Percentiles rank a stretch among this genome's conserved stretches.
These are phyloP conservation scores for Sternotherus odoratus DNA, from an alignment of 2,797 vertebrate species.

Conservation along the genomic window DNA sequence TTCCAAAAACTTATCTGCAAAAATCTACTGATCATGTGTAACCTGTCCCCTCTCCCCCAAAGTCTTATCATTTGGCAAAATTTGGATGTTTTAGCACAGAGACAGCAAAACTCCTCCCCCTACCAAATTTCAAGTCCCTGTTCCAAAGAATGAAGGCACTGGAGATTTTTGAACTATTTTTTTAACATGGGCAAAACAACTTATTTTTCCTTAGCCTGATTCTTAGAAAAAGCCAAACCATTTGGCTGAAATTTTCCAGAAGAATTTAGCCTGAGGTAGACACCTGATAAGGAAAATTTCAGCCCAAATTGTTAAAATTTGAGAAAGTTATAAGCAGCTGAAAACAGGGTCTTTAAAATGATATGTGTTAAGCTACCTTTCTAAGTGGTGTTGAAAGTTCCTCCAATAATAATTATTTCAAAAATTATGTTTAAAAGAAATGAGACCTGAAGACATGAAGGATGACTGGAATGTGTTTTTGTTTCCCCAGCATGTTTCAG, in stretches of 20 bases:
- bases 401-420: neutral
- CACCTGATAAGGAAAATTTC: neutral
- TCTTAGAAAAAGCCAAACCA: neutral
- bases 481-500: slow-evolving; percentile 88
- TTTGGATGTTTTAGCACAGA: neutral
- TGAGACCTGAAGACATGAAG: neutral
- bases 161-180: neutral
- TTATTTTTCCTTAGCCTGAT: neutral
- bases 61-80: neutral
- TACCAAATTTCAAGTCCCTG: neutral
- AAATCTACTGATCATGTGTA: neutral
- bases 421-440: neutral
- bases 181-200: neutral
- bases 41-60: too few relatives aligned
- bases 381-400: neutral
- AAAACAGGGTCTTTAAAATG: neutral
- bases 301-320: neutral
- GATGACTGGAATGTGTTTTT: neutral
- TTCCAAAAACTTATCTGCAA: neutral
- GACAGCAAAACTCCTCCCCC: neutral
- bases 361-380: neutral
- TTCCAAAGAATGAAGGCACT: neutral
- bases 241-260: neutral
- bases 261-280: neutral
- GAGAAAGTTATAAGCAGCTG: neutral